These are phyloP conservation scores for Eidolon dupreanum DNA, from an alignment of 2,797 vertebrate species.

Conservation along the genomic window DNA sequence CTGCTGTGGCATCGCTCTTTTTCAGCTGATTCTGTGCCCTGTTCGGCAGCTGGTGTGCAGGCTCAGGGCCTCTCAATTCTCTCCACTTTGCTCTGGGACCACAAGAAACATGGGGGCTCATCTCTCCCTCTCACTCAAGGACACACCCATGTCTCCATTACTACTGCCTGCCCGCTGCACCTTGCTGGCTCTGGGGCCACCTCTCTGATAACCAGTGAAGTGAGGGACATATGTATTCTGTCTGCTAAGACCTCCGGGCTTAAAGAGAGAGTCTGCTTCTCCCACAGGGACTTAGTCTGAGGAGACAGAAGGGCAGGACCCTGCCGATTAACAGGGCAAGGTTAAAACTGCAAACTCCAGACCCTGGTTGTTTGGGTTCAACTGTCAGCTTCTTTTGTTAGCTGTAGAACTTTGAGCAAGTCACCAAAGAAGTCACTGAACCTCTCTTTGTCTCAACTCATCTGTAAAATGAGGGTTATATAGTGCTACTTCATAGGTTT, in stretches of 20 bases:
- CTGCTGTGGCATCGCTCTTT: background rate
- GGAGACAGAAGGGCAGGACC: background rate
- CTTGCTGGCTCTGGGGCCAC: rapidly evolving
- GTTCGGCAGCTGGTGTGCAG: background rate
- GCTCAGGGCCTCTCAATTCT: background rate
- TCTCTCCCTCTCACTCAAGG: background rate
- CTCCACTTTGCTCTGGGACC: background rate
- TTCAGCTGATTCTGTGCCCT: background rate
- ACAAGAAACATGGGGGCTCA: background rate
- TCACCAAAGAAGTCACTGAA: background rate
- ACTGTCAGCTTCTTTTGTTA: background rate
- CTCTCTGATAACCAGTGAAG: background rate
- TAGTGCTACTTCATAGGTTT: background rate
- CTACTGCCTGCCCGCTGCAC: background rate
- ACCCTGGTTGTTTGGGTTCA: background rate
- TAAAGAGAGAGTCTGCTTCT: background rate
- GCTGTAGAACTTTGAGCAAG: background rate
- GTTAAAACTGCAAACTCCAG: background rate
- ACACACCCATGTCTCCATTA: background rate
- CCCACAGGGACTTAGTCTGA: background rate
- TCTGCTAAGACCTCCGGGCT: rapidly evolving
- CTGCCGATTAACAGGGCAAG: background rate
- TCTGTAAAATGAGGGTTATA: background rate
- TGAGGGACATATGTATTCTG: background rate
- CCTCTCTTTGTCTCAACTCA: background rate